Conservation (phyloP, 2,797 vertebrate genomes). For the Sebastes cheni region DNA sequence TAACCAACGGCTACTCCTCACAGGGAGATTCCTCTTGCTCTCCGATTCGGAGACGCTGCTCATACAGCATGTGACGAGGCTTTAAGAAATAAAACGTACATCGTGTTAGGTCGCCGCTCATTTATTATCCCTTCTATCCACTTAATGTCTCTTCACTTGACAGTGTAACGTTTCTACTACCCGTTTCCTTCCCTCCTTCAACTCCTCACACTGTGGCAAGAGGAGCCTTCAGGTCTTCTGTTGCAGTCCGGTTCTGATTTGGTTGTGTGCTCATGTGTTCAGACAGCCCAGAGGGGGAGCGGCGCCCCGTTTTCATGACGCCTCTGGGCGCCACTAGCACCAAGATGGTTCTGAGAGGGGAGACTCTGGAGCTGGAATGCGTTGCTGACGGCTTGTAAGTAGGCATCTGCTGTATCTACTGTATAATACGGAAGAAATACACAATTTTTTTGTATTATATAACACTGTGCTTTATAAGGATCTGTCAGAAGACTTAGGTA, state of each 20-base stretch:
- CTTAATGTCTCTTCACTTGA: not conserved
- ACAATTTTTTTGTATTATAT: not conserved
- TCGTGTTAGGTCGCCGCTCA: not conserved
- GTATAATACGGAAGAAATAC: not conserved
- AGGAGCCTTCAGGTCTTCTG: not conserved
- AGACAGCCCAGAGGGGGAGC: slow-evolving; percentile 88
- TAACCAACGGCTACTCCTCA: not conserved
- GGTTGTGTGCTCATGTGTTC: slow-evolving; percentile 45
- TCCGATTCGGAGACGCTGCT: not conserved
- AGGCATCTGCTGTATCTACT: not conserved
- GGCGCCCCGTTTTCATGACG: slow-evolving; percentile 87
- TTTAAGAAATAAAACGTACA: not conserved
- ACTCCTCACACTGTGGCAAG: not conserved
- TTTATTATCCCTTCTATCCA: slow-evolving; percentile 1
- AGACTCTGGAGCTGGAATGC: slow-evolving; percentile 92
- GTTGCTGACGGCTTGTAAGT: slow-evolving; percentile 97
- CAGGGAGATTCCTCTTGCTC: not conserved
- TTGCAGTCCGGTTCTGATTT: slow-evolving; percentile 7
- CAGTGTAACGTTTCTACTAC: not conserved
- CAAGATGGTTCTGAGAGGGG: slow-evolving; percentile 90
- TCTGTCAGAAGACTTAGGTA: not conserved
- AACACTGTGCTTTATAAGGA: not conserved
- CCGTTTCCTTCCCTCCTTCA: not conserved
- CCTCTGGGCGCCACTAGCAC: slow-evolving; percentile 87
- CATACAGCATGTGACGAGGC: not conserved